Conservation (phyloP, 2,888 invertebrate genomes). For the Pyrrhia umbra region DNA sequence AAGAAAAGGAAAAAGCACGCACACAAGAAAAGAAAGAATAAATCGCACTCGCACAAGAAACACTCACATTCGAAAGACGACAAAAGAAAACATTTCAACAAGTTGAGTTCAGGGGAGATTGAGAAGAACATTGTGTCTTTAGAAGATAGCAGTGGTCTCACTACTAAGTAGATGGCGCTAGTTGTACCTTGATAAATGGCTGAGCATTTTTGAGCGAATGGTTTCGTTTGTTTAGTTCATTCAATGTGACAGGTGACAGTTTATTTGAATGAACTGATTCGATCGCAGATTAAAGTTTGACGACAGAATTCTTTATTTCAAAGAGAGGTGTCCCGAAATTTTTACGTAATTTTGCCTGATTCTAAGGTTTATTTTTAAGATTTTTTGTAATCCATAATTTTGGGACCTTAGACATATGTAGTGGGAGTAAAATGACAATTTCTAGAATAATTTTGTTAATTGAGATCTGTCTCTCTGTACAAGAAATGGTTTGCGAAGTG, state of each 20-base stretch:
- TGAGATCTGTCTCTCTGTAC: no score
- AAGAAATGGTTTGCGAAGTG: no score
- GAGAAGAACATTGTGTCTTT: slow-evolving; percentile 76
- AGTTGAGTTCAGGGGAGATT: slow-evolving; percentile 70
- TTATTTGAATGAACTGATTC: neutral
- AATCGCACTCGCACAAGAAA: slow-evolving; percentile 73
- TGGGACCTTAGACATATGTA: no score
- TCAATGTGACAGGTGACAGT: neutral
- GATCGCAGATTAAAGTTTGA: no score
- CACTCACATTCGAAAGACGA: slow-evolving; percentile 71
- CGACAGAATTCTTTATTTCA: no score
- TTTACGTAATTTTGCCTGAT: no score
- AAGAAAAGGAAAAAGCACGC: slow-evolving; percentile 75
- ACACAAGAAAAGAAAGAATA: slow-evolving; percentile 71
- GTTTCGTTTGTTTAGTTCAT: neutral
- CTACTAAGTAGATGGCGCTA: neutral
- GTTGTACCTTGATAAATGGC: slow-evolving; percentile 54
- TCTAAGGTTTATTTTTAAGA: no score
- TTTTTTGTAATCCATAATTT: no score
- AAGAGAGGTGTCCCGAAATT: no score
- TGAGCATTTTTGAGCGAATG: slow-evolving; percentile 26
- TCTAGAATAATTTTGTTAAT: no score
- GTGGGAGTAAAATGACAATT: no score
- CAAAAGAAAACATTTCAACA: slow-evolving; percentile 73
- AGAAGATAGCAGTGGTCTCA: slow-evolving; percentile 74